These are phyloP conservation scores for Drosophila paranaensis DNA, from an alignment of 2,888 invertebrate genomes.

Conservation along the genomic window DNA sequence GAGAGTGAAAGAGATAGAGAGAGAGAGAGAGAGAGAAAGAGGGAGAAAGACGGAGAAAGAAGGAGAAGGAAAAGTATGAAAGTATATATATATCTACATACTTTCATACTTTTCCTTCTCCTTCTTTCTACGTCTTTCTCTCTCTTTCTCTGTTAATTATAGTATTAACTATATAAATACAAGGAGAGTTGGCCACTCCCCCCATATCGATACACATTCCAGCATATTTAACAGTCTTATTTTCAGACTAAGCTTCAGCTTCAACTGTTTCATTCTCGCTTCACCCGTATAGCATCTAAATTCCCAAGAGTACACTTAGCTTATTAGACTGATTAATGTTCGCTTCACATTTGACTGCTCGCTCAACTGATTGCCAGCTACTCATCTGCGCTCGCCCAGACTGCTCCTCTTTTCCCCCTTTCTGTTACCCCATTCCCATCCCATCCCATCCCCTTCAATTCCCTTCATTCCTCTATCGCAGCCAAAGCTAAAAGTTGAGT, in stretches of 20 bases:
- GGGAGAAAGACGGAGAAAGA: not conserved
- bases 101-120: too few relatives aligned
- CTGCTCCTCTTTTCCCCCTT: not conserved
- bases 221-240: not conserved
- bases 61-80: too few relatives aligned
- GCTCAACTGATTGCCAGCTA: constrained; percentile 24
- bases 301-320: constrained; percentile 30
- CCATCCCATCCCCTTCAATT: too few relatives aligned
- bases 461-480: constrained; percentile 3
- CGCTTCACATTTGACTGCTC: constrained; percentile 27
- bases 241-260: not conserved
- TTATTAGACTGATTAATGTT: constrained; percentile 48
- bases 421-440: too few relatives aligned
- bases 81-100: too few relatives aligned
- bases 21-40: not conserved
- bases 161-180: too few relatives aligned
- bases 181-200: too few relatives aligned
- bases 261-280: not conserved
- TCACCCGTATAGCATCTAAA: not conserved
- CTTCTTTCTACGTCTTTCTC: too few relatives aligned
- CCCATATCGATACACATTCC: too few relatives aligned
- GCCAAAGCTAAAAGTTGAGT: constrained; percentile 36
- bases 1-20: not conserved
- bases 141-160: too few relatives aligned
- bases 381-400: not conserved